Conservation (phyloP, 2,797 vertebrate species). For the Podarcis lilfordi region DNA sequence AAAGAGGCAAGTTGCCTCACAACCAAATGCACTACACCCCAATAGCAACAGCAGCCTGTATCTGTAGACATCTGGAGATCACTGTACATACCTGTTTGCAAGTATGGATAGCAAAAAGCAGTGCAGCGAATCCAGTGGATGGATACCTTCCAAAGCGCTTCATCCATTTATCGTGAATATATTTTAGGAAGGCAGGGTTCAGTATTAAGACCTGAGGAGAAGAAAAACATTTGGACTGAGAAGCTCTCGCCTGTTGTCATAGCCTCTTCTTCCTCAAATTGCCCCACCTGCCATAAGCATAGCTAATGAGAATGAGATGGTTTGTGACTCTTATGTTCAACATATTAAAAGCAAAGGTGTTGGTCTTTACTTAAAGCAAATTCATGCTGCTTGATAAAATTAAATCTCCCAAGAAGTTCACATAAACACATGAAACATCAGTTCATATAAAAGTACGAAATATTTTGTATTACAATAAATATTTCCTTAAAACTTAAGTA, state of each 20-base stretch:
- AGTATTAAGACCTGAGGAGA: slow-evolving; percentile 79
- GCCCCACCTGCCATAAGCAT: not conserved
- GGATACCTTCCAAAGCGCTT: slow-evolving; percentile 80
- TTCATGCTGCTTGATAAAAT: too few relatives aligned
- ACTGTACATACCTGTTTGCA: slow-evolving; percentile 79
- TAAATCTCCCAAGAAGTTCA: too few relatives aligned
- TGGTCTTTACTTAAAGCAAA: too few relatives aligned
- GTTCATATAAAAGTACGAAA: too few relatives aligned
- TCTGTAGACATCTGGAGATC: not conserved
- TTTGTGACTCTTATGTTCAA: not conserved
- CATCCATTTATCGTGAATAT: slow-evolving; percentile 81
- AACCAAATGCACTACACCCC: not conserved
- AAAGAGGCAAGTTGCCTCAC: not conserved
- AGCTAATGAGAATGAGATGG: not conserved
- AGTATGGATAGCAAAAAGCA: slow-evolving; percentile 84
- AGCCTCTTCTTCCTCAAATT: not conserved
- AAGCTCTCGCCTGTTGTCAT: not conserved
- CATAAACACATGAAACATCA: too few relatives aligned
- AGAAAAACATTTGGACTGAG: not conserved
- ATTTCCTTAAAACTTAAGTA: too few relatives aligned
- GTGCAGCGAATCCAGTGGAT: slow-evolving; percentile 82
- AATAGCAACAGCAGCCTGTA: not conserved
- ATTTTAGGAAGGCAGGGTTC: slow-evolving; percentile 84
- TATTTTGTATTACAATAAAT: too few relatives aligned
- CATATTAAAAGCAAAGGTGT: too few relatives aligned